Base-by-base conservation (phyloP, 2,113 vertebrate species). In the Holacanthus passer region DNA sequence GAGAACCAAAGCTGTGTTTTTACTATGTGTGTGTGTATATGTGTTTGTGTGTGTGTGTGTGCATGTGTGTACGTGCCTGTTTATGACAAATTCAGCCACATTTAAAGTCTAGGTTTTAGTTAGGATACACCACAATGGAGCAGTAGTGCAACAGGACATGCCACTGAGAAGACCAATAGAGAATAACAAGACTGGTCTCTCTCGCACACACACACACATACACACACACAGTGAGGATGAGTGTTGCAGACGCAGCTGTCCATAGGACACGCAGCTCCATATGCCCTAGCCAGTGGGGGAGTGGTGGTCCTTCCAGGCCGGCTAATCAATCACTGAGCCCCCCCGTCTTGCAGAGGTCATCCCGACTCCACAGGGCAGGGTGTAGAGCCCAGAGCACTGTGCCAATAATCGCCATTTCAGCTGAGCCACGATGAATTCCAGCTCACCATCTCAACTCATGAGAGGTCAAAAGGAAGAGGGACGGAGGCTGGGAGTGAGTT, bases 301-400 rank as follows among this genome's bases (percentile, higher is more conserved):
- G 89, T 76, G 59, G 66, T 85, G 77, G 82, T 87, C 81, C 82
- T 91, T 84, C 77, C 88, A 91, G 85, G 85, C 90, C 84, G 79
- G 88, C 88, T 93, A 93, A 95, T 95, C 94, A 94, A 95, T 95
- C 94, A 95, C 82, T 17, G 71, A 90, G 83, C 7, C 79, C 88
- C 85, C 86, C 73, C 55, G 12, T 85, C 80, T 79, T 56, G 75
- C 74, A 78, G 88, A 91, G 94, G 91, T 93, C 89, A 88, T 87
- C 79, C 60, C 5, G 37, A 81, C 88, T 82, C 87, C 87, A 85
- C 88, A 88, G 91, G 88, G 88, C 91, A 92, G 81, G 50, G 69
- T 79, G 77, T 88, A 76, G 88, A 86, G 71, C 88, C 86, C 81
- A 87, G 89, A 89, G 85, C 78, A 48, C 55, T n/a, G 60, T 74